A percentile compares a stretch with the other conserved stretches of the same genome.
These are phyloP conservation scores for Bilobella aurantiaca DNA, from an alignment of 1,140 invertebrate genomes.

Conservation along the genomic window DNA sequence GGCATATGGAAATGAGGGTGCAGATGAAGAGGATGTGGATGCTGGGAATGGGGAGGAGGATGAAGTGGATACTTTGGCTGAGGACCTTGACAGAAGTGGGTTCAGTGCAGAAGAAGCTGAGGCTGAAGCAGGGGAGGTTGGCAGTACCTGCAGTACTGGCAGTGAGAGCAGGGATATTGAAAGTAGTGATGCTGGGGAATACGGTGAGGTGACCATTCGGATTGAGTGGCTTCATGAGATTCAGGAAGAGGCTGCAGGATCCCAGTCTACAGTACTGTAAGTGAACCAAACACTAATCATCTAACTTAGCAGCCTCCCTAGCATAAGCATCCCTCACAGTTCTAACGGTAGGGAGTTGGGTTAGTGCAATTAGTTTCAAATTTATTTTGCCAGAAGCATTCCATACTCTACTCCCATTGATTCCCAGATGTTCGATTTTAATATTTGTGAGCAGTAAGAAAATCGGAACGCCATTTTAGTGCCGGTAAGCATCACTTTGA, in stretches of 20 bases:
- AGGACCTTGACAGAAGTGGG: background rate
- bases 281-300: background rate
- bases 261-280: background rate
- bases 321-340: background rate
- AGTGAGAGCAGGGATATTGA: no score
- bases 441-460: no score
- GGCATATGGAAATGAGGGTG: background rate
- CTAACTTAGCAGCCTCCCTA: background rate
- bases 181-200: no score
- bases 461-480: no score
- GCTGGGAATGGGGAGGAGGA: background rate
- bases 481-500: no score
- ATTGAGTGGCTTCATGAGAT: slow-evolving; percentile 15
- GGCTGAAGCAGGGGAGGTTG: background rate
- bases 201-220: slow-evolving; percentile 5
- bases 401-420: background rate
- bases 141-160: background rate
- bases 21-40: background rate
- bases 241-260: slow-evolving; percentile 13
- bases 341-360: no score
- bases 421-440: background rate
- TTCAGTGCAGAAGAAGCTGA: background rate
- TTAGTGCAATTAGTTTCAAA: no score
- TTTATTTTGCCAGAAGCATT: no score
- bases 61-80: background rate